Conservation (phyloP, 2,888 invertebrate species). For the Amphipyra berbera region DNA sequence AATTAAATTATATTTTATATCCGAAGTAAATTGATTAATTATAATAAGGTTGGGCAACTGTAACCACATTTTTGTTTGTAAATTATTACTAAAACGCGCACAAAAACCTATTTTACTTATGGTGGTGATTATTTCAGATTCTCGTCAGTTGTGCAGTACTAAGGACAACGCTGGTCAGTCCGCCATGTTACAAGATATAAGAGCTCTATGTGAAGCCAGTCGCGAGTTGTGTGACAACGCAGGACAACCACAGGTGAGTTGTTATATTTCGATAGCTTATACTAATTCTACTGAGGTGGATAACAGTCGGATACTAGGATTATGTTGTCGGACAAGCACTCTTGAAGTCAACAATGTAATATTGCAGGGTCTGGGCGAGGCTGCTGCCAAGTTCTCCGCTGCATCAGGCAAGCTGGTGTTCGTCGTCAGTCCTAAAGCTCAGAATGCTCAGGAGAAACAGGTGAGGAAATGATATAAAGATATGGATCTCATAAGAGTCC, state of each 20-base stretch:
- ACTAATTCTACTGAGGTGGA: no score
- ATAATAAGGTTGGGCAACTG: no score
- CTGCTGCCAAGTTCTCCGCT: constrained; percentile 62
- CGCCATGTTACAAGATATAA: constrained; percentile 31
- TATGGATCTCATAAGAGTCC: no score
- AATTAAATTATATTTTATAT: no score
- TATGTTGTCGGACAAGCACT: background rate
- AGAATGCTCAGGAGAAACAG: constrained; percentile 56
- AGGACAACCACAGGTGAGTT: constrained; percentile 47
- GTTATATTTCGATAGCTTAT: no score
- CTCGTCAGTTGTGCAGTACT: constrained; percentile 19
- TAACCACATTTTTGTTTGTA: no score
- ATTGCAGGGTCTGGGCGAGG: constrained; percentile 62
- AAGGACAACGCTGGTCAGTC: constrained; percentile 9
- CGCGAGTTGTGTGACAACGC: constrained; percentile 56
- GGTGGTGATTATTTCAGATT: constrained; percentile 21
- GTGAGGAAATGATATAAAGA: constrained; percentile 39
- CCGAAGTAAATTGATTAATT: no score
- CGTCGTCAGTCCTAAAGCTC: constrained; percentile 53
- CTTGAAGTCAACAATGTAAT: background rate
- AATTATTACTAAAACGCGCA: no score
- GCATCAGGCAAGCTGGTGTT: constrained; percentile 68
- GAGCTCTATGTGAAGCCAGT: constrained; percentile 33
- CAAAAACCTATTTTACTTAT: no score
- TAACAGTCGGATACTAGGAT: no score